Evolutionary conservation across 2,113 vertebrate genomes (phyloP), one percentile per base, ranked within the genome.

Genomic region (Zosterops pallidus): DNA sequence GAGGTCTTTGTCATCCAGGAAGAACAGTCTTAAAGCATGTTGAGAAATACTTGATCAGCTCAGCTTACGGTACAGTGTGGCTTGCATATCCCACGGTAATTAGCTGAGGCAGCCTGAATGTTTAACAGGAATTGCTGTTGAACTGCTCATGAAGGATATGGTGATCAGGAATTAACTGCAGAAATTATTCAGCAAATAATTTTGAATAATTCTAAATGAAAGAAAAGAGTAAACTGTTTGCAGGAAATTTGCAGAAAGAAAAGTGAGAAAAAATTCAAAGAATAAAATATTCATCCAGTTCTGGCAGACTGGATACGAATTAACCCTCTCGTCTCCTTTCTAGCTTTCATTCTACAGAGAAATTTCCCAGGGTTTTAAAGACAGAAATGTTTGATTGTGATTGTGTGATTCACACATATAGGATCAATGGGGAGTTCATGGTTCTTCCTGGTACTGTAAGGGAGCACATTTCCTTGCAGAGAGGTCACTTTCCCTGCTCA

Each of bases 111-210:
- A 86, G n/a, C 35, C 77, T 83, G 50, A 77, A 53, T 59, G 69
- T 91, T 67, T 78, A 81, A 89, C 60, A 84, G 42, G 35, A 86
- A 78, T 70, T 91, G 46, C 33, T 80, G 53, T 69, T 71, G 72
- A 94, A 74, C 23, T 42, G 68, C 52, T 94, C 13, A 42, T 44
- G 68, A 86, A 94, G 70, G 55, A 80, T 83, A 90, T 81, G 83
- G 69, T 89, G 72, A 96, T 86, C 68, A 89, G 47, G 64, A 95
- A 91, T 81, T 94, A 86, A 78, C 64, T 70, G 33, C 55, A 92
- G 81, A 83, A 91, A 89, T 81, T 81, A 86, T 94, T 94, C 86
- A 81, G 55, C 9, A 95, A 94, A 94, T 90, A 94, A 86, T 90
- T 95, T 92, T 10, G 9, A 83, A 86, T 83, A 57, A 65, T 74